phyloP scores from a whole-genome alignment of 2,113 vertebrate species.

The Chlamydotis undulata region DNA sequence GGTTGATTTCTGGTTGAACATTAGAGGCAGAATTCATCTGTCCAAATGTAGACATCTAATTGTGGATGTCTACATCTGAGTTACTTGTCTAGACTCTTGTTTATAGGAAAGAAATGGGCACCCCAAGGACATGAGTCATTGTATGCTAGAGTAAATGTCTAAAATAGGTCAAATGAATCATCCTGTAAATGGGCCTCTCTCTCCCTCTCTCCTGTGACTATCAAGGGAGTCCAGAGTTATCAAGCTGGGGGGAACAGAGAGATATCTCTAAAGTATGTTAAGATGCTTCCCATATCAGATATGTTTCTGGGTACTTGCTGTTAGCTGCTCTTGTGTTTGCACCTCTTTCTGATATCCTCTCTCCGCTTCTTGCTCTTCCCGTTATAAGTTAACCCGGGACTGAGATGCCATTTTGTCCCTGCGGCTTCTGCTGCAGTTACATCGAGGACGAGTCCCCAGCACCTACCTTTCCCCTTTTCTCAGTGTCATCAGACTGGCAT shows the following conservation, averaged over 20 bases:
- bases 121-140: slow-evolving; percentile 66
- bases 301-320: background rate
- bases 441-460: background rate
- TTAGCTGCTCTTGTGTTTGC: background rate
- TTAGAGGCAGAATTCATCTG: slow-evolving; percentile 54
- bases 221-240: slow-evolving; percentile 6
- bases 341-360: background rate
- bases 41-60: slow-evolving; percentile 53
- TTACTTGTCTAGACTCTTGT: slow-evolving; percentile 70
- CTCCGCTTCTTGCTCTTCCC: background rate
- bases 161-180: slow-evolving; percentile 69
- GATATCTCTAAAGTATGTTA: background rate
- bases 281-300: background rate
- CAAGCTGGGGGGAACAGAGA: background rate
- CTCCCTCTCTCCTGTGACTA: slow-evolving; percentile 4
- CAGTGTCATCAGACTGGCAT: background rate
- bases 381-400: background rate
- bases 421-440: background rate
- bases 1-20: slow-evolving; percentile 41
- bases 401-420: background rate
- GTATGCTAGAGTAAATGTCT: slow-evolving; percentile 57
- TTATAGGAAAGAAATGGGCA: slow-evolving; percentile 69
- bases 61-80: slow-evolving; percentile 61
- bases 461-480: background rate
- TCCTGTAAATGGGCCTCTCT: slow-evolving; percentile 8